Conservation (phyloP, 37 sponge, comb jelly and placozoan species). For the Hexactinellida sp. region DNA sequence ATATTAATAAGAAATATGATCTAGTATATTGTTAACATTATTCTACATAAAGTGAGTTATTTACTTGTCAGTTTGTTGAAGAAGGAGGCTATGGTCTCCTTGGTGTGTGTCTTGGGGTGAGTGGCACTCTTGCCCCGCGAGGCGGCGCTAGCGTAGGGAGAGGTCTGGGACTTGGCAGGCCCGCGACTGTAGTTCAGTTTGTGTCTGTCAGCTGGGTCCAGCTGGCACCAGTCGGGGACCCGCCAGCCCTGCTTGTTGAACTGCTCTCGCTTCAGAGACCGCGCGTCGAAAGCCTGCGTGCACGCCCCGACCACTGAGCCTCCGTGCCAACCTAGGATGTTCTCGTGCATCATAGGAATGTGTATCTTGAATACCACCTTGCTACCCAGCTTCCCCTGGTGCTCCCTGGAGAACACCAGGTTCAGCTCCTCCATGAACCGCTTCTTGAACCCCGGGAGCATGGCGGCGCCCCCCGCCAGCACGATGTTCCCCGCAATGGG, state of each 20-base stretch:
- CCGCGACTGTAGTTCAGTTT: neutral
- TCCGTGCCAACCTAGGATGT: slow-evolving; percentile 8
- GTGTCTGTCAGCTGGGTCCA: neutral
- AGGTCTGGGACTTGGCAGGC: neutral
- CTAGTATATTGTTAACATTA: too few relatives aligned
- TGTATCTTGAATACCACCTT: slow-evolving; percentile 6
- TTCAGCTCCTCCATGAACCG: neutral
- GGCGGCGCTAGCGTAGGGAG: neutral
- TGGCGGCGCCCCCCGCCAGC: neutral
- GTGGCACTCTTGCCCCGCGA: neutral
- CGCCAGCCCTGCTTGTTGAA: neutral
- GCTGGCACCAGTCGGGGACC: neutral
- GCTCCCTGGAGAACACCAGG: neutral
- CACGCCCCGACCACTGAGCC: neutral
- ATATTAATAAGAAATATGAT: too few relatives aligned
- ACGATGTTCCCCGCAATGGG: neutral
- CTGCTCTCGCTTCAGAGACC: neutral
- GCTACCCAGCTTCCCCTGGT: neutral
- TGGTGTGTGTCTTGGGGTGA: neutral
- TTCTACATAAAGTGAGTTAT: neutral
- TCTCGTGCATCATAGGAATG: neutral
- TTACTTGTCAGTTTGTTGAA: neutral
- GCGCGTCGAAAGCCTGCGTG: neutral
- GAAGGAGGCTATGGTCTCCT: neutral
- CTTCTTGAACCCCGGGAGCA: neutral